Percentiles rank a stretch among this genome's conserved stretches.
phyloP scores from a whole-genome alignment of 2,113 vertebrate species.

The Myiozetetes cayanensis region DNA sequence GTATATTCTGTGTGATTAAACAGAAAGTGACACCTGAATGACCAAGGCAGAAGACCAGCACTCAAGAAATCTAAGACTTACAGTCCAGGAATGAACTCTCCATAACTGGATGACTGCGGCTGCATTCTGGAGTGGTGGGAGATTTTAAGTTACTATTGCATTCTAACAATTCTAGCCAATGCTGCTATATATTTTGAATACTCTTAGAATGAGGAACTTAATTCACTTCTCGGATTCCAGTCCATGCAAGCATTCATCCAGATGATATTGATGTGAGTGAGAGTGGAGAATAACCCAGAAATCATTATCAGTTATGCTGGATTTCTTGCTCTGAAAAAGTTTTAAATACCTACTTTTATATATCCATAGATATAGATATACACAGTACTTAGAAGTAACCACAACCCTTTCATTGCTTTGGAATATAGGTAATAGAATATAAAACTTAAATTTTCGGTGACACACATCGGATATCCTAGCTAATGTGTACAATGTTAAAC shows the following conservation, averaged over 20 bases:
- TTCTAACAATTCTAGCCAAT: not conserved
- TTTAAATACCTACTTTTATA: not conserved
- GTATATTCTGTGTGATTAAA: conserved; percentile 7
- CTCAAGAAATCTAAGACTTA: not conserved
- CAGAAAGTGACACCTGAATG: not conserved
- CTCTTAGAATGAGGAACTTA: not conserved
- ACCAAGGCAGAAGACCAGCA: not conserved
- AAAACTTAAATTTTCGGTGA: not conserved
- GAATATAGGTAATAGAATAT: not conserved
- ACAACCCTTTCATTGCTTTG: not conserved
- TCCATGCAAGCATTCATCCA: not conserved
- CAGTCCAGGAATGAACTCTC: not conserved
- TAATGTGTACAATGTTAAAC: not conserved
- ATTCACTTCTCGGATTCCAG: not conserved
- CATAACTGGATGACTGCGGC: not conserved
- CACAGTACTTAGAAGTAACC: not conserved
- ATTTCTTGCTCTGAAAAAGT: not conserved
- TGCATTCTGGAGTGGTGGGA: not conserved
- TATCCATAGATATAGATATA: too few relatives aligned
- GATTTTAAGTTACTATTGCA: not conserved
- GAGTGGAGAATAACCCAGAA: not conserved
- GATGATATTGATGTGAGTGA: not conserved
- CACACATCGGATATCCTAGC: not conserved
- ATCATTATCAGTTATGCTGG: accelerated
- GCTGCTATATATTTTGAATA: not conserved